phyloP scores from a whole-genome alignment of 2,113 vertebrate species.

The Rutilus rutilus region DNA sequence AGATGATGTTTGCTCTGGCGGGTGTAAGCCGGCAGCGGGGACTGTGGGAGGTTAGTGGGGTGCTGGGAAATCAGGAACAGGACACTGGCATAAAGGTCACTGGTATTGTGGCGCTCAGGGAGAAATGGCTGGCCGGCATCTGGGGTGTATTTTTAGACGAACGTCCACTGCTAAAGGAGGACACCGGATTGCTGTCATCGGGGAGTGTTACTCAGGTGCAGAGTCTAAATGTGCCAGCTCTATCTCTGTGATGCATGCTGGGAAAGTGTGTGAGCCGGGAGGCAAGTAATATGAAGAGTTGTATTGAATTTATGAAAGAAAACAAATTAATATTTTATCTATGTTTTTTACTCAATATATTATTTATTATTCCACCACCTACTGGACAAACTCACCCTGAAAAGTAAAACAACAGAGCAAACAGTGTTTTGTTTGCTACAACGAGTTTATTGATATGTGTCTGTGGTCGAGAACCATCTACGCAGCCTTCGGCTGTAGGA shows the following conservation, averaged over 20 bases:
- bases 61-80: conserved; percentile 50
- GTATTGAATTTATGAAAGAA: background rate
- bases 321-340: background rate
- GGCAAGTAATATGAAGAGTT: background rate
- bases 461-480: background rate
- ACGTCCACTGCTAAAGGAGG: conserved; percentile 45
- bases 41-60: conserved; percentile 45
- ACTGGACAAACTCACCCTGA: background rate
- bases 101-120: conserved; percentile 35
- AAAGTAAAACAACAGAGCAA: background rate
- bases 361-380: background rate
- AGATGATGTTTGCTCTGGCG: conserved; percentile 6
- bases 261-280: background rate
- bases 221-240: conserved; percentile 41
- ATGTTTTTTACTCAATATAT: background rate
- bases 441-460: background rate
- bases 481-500: background rate
- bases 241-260: conserved; percentile 29
- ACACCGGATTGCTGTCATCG: conserved; percentile 36
- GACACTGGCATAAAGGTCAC: conserved; percentile 50
- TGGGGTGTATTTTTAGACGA: conserved; percentile 57
- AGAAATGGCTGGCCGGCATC: conserved; percentile 52
- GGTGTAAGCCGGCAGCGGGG: conserved; percentile 36
- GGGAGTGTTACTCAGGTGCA: conserved; percentile 38
- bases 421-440: background rate